phyloP scores from a whole-genome alignment of 2,797 vertebrate species.

The Hydrophis major region DNA sequence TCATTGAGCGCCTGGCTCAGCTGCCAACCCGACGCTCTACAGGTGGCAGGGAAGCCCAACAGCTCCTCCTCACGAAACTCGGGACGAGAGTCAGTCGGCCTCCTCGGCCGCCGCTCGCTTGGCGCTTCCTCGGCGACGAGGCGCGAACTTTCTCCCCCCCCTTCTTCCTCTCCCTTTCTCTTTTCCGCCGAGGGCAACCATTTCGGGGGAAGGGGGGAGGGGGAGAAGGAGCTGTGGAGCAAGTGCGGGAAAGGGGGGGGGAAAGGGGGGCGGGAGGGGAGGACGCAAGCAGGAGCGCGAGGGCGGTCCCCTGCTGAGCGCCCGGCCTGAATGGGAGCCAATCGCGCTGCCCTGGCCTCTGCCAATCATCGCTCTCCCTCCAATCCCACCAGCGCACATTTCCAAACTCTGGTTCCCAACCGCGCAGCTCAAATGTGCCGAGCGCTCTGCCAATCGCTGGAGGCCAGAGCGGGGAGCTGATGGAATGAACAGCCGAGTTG shows the following conservation, averaged over 20 bases:
- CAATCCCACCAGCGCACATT: conserved; percentile 94
- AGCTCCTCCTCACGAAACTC: neutral
- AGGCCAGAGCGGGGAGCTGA: conserved; percentile 92
- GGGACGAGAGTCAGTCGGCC: neutral
- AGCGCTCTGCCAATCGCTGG: conserved; percentile 97
- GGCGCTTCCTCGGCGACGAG: neutral
- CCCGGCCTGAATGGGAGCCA: conserved; percentile 94
- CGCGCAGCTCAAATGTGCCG: conserved; percentile 90
- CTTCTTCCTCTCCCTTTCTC: neutral
- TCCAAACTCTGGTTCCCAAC: conserved; percentile 90
- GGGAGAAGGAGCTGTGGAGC: conserved; percentile 41
- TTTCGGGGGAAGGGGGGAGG: neutral
- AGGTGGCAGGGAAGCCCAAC: neutral
- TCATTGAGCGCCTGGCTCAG: neutral
- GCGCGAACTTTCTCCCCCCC: conserved; percentile 41
- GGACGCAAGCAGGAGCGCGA: conserved; percentile 73
- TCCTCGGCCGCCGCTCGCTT: neutral
- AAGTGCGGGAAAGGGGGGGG: conserved; percentile 64
- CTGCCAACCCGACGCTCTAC: neutral
- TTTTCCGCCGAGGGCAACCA: conserved; percentile 56
- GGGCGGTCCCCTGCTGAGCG: conserved; percentile 92
- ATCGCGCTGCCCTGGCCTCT: conserved; percentile 89
- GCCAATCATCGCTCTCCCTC: conserved; percentile 95
- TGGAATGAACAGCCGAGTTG: conserved; percentile 78
- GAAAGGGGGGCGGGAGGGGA: conserved; percentile 52